Percentiles rank a stretch among this genome's conserved stretches.
phyloP scores from a whole-genome alignment of 2,797 vertebrate species.

The Tiaroga cobitis region DNA sequence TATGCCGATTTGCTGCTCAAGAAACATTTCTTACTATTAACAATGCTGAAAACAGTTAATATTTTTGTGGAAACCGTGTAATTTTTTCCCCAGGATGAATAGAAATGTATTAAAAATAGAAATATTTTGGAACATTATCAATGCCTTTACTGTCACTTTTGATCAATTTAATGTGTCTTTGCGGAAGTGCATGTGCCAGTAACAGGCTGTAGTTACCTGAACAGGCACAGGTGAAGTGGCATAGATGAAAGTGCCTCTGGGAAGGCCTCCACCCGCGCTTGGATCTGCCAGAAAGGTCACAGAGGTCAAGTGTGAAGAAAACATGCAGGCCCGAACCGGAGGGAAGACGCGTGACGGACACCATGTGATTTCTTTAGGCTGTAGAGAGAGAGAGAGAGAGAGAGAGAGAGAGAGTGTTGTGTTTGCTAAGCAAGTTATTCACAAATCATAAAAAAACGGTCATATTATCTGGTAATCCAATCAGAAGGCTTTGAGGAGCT shows the following conservation, averaged over 20 bases:
- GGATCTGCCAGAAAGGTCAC: constrained; percentile 98
- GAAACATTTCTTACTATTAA: neutral
- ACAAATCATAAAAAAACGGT: neutral
- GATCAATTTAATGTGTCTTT: neutral
- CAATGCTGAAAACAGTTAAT: neutral
- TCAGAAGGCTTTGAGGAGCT: neutral
- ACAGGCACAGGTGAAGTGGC: constrained; percentile 93
- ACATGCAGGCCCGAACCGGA: constrained; percentile 96
- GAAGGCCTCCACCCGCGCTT: constrained; percentile 94
- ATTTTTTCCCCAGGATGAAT: neutral
- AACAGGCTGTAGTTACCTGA: constrained; percentile 79
- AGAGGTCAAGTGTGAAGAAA: constrained; percentile 93
- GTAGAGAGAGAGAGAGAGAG: constrained; percentile 28
- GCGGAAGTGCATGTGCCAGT: neutral
- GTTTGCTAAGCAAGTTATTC: neutral
- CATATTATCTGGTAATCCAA: neutral
- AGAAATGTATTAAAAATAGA: neutral
- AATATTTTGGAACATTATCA: neutral
- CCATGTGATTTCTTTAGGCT: constrained; percentile 99
- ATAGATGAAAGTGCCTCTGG: constrained; percentile 96
- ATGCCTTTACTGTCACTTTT: neutral
- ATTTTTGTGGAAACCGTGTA: neutral
- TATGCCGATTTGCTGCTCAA: neutral
- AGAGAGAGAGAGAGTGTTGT: neutral
- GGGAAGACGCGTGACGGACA: constrained; percentile 94